Base-by-base conservation (phyloP, 1,140 invertebrate species). In the Calliopsis andreniformis region DNA sequence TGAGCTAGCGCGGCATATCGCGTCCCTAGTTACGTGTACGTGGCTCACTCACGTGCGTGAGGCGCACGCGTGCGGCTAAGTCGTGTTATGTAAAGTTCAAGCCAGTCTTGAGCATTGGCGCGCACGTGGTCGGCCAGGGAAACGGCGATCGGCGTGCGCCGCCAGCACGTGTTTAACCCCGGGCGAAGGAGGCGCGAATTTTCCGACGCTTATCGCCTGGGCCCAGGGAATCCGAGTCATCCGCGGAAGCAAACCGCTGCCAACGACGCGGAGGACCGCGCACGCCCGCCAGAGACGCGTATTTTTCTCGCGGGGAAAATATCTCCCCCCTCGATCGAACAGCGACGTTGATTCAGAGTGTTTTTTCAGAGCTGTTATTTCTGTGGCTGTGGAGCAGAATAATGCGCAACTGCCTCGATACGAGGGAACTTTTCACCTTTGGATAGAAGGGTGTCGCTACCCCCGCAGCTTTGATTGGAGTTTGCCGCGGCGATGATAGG, bases 21-120 rank as follows among this genome's bases (percentile, higher is more conserved):
- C 12, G 42, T 55, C 20, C 35, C 28, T 58, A 30, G 43, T 78
- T 83, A 71, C 23, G 47, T 45, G 58, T 59, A 71, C 51, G 64
- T 51, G 56, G 68, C 35, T 67, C 30, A 51, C 55, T 78, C 72
- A 72, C 78, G 82, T 79, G 80, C 55, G 55, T 83, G 73, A 16
- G 43, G 62, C 75, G 78, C 64, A 82, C 70, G 80, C 66, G 63
- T 72, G 76, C 64, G 61, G 30, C 39, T 53, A 47, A 42, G 42
- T 28, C 10, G 35, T 28, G 66, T 86, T 86, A 86, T 80, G 73
- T 86, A 86, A 86, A 78, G 35, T 78, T 55, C 47, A 55, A 25
- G 25, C 30, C 45, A 49, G 28, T 10, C 32, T 73, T 23, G 42
- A 70, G 43, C 43, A 20, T 42, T 28, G 18, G 3, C 56, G 18